Conservation (phyloP, 2,797 vertebrate genomes). For the Danio albolineatus region DNA sequence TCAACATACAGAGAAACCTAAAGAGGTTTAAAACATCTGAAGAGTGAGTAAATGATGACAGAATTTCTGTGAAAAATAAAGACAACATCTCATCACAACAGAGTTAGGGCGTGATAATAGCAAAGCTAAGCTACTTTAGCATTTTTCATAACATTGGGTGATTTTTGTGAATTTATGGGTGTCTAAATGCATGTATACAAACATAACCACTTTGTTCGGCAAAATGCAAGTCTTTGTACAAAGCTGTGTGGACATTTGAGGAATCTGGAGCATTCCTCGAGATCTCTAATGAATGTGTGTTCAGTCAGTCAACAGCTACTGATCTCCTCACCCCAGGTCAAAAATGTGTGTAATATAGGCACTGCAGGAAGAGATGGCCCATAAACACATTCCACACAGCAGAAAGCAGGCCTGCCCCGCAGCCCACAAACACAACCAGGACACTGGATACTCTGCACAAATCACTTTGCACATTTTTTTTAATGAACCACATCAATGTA, state of each 20-base stretch:
- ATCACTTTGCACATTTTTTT: slow-evolving; percentile 41
- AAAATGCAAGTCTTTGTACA: too few relatives aligned
- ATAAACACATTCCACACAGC: slow-evolving; percentile 65
- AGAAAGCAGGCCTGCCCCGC: slow-evolving; percentile 49
- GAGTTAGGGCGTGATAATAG: not conserved
- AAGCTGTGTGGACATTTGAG: slow-evolving; percentile 51
- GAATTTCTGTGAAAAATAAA: not conserved
- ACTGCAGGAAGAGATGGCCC: slow-evolving; percentile 50
- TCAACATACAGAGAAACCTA: not conserved
- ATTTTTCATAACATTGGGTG: not conserved
- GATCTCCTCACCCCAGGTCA: slow-evolving; percentile 58
- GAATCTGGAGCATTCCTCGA: slow-evolving; percentile 60
- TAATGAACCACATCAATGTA: slow-evolving; percentile 24
- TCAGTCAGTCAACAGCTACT: slow-evolving; percentile 56
- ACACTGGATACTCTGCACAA: slow-evolving; percentile 23
- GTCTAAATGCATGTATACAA: not conserved
- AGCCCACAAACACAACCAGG: slow-evolving; percentile 26
- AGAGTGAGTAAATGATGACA: not conserved
- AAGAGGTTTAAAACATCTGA: not conserved
- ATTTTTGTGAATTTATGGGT: not conserved
- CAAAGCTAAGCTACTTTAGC: not conserved
- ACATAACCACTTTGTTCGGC: not conserved
- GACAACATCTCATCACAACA: not conserved
- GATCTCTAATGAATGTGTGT: slow-evolving; percentile 61
- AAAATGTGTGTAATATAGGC: slow-evolving; percentile 57